Base-by-base conservation (phyloP, 2,797 vertebrate genomes). In the Vireo griseus region DNA sequence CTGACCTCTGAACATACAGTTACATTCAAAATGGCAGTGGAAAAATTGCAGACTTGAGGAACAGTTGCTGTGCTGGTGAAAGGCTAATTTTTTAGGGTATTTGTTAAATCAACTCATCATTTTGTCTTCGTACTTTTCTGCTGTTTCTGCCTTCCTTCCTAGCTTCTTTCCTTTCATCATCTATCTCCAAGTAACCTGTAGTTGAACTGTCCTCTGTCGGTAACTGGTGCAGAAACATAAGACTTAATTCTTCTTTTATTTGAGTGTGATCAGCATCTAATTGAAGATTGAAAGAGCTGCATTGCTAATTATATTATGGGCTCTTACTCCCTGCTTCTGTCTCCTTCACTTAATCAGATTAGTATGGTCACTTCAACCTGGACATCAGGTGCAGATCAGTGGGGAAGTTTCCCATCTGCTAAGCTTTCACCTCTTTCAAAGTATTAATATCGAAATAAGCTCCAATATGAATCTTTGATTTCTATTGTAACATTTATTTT, bases 401-500 rank as follows among this genome's bases (percentile, higher is more conserved):
- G 1, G 65, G 22, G 16, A 76, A n/a, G 16, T 82, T 93, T 83
- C 31, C 33, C 2, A 1, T 92, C 66, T 84, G 39, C 42, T 51
- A 40, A n/a, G 25, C 37, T 89, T 87, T 89, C 42, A 48, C 22
- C 11, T 77, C 61, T 87, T 89, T 68, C 31, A 7, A 85, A 85
- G 12, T 72, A 35, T 69, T 81, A 71, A 73, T 92, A 79, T 33
- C 45, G 28, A 74, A 67, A 74, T 63, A 51, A 40, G 77, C 42
- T 74, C 26, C 39, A 75, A 16, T 26, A 16, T 63, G 31, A 8
- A 66, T n/a, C 44, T 93, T 85, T 80, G 50, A 77, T 69, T 87
- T 86, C 65, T 86, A 80, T 61, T 69, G 4, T 77, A 68, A 28
- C 9, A 5, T 61, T 65, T 68, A 13, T 80, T 92, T 95, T 85